A percentile compares a stretch with the other conserved stretches of the same genome.
These are phyloP conservation scores for Megalops atlanticus DNA, from an alignment of 2,113 vertebrate genomes.

Conservation along the genomic window DNA sequence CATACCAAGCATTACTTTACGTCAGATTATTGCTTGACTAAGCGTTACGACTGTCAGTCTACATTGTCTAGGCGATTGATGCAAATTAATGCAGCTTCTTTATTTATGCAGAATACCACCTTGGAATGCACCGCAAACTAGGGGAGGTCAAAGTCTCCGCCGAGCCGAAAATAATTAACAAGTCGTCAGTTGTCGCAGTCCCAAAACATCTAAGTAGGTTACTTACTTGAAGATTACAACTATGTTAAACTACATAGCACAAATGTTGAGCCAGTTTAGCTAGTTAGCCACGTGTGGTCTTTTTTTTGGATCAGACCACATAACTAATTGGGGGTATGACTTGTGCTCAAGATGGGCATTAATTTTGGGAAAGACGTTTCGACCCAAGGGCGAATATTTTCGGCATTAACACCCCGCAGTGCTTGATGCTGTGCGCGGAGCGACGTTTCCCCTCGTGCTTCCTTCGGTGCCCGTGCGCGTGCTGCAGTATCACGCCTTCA, in stretches of 20 bases:
- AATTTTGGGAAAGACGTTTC: background rate
- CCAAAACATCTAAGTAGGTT: background rate
- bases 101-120: background rate
- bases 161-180: constrained; percentile 26
- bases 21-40: background rate
- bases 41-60: background rate
- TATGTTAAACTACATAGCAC: too few relatives aligned
- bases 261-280: too few relatives aligned
- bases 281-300: background rate
- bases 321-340: background rate
- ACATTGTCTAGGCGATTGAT: background rate
- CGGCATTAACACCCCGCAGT: background rate
- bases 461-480: background rate
- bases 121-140: constrained; percentile 10
- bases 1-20: constrained; percentile 38
- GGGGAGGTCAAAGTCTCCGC: constrained; percentile 26
- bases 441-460: background rate
- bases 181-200: background rate
- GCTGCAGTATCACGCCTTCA: too few relatives aligned
- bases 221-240: background rate
- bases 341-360: background rate
- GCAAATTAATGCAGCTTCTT: background rate
- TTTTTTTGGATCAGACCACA: background rate
- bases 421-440: background rate
- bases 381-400: background rate